Conservation (phyloP, 1,140 invertebrate species). For the Rhyzopertha dominica region DNA sequence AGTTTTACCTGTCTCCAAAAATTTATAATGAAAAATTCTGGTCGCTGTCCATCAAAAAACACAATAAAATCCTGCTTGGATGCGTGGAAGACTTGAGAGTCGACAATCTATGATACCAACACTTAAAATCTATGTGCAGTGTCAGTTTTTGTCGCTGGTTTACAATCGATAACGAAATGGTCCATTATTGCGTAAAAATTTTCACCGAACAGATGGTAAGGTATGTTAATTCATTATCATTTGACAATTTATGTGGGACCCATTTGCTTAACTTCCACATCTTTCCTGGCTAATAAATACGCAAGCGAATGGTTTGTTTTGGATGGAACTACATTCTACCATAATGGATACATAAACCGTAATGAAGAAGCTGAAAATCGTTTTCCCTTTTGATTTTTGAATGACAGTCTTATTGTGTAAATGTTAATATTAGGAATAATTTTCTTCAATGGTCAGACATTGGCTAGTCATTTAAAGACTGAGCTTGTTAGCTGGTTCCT, state of each 20-base stretch:
- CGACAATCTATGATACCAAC: background rate
- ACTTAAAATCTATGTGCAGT: background rate
- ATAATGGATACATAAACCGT: no score
- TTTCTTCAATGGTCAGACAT: no score
- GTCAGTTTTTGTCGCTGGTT: background rate
- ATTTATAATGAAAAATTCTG: constrained; percentile 1
- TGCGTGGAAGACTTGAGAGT: background rate
- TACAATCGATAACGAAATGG: background rate
- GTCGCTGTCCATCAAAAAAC: constrained; percentile 1
- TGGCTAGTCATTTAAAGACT: no score
- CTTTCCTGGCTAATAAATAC: constrained; percentile 3
- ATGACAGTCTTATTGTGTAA: no score
- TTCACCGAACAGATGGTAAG: constrained; percentile 11
- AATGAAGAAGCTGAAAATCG: no score
- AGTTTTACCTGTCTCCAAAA: constrained; percentile 2
- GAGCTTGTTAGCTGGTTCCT: no score
- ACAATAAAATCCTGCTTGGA: constrained; percentile 4
- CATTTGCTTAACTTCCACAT: constrained; percentile 8
- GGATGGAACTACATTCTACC: no score
- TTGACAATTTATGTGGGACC: constrained; percentile 4
- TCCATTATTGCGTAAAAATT: constrained; percentile 4
- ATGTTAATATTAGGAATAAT: no score
- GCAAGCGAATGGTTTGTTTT: constrained; percentile 7
- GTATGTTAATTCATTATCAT: constrained; percentile 5
- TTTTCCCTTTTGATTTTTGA: no score